These are phyloP conservation scores for Pollenia amentaria DNA, from an alignment of 2,888 invertebrate species.

Conservation along the genomic window DNA sequence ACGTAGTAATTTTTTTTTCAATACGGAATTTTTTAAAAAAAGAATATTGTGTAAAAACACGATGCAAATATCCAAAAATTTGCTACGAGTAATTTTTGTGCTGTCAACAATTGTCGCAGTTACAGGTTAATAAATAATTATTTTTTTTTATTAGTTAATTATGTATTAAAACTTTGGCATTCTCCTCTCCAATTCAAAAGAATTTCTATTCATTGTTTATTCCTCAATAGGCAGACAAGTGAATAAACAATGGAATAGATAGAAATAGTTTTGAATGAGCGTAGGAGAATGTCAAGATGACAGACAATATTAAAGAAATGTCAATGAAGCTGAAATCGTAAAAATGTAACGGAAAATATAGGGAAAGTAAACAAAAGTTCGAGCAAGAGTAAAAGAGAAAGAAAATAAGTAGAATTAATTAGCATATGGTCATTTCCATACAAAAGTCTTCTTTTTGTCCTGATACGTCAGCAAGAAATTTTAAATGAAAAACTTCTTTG, in stretches of 20 bases:
- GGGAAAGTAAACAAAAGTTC: neutral
- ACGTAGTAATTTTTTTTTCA: constrained; percentile 64
- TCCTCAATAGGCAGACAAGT: neutral
- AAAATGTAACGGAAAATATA: neutral
- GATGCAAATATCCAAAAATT: constrained; percentile 79
- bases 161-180: no score
- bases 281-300: constrained; percentile 13
- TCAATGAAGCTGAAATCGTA: constrained; percentile 2
- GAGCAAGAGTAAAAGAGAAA: neutral
- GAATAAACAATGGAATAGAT: neutral
- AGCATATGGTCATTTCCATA: no score
- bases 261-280: neutral
- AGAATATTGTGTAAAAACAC: constrained; percentile 44
- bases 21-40: neutral
- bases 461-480: no score
- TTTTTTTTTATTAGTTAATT: neutral
- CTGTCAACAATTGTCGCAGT: constrained; percentile 84
- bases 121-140: constrained; percentile 79
- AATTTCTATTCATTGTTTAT: no score
- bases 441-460: no score
- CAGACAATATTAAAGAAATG: neutral
- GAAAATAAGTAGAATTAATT: neutral
- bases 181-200: no score
- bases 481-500: no score
- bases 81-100: constrained; percentile 82